Conservation (phyloP, 2,888 invertebrate species). For the Formica aserva region DNA sequence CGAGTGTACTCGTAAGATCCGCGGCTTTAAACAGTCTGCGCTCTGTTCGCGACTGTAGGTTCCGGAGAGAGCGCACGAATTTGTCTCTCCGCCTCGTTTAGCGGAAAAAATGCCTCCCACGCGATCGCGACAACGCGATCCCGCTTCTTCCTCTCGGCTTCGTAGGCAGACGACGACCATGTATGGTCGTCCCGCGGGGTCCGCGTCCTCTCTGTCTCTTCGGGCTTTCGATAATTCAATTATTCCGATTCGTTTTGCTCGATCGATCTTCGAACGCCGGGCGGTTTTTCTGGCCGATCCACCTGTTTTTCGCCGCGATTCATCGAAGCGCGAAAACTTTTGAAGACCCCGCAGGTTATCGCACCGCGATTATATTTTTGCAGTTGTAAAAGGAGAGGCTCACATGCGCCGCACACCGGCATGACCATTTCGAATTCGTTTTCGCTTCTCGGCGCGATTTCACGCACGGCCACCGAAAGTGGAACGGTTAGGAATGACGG, state of each 20-base stretch:
- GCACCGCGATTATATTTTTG: constrained; percentile 43
- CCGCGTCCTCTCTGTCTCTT: constrained; percentile 16
- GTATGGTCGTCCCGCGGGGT: constrained; percentile 71
- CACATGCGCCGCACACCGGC: constrained; percentile 49
- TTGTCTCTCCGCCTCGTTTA: constrained; percentile 51
- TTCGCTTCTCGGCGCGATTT: constrained; percentile 44
- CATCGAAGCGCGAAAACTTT: constrained; percentile 35
- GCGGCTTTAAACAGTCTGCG: constrained; percentile 43
- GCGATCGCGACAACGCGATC: constrained; percentile 61
- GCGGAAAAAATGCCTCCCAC: constrained; percentile 74
- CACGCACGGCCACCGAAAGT: constrained; percentile 48
- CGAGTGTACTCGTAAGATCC: not conserved
- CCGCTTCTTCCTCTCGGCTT: constrained; percentile 61
- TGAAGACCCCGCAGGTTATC: constrained; percentile 1
- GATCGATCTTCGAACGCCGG: constrained; percentile 6
- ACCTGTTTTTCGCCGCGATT: constrained; percentile 2
- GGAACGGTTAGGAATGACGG: constrained; percentile 54
- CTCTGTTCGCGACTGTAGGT: constrained; percentile 46
- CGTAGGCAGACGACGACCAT: constrained; percentile 72
- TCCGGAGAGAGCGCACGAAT: constrained; percentile 66
- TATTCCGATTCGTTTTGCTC: constrained; percentile 56
- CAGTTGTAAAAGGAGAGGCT: constrained; percentile 22
- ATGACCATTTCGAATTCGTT: constrained; percentile 73
- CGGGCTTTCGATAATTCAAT: constrained; percentile 72
- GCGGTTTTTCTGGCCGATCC: constrained; percentile 46